Conservation (phyloP, 2,797 vertebrate genomes). For the Phataginus tetradactyla region DNA sequence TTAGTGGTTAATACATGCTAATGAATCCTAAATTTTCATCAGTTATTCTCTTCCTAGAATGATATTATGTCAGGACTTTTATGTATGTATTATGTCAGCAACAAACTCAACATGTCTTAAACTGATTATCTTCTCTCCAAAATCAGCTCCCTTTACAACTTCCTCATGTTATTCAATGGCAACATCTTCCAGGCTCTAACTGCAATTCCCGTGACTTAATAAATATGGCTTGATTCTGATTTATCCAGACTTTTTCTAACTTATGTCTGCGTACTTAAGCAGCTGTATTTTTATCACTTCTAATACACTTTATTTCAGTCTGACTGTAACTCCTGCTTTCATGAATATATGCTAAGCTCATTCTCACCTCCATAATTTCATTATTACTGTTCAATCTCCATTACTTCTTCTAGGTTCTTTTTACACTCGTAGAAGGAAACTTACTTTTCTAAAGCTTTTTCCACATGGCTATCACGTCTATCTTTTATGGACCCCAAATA, state of each 20-base stretch:
- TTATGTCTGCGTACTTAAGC: not conserved
- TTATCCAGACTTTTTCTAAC: not conserved
- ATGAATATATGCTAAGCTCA: not conserved
- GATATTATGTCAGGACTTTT: not conserved
- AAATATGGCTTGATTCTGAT: not conserved
- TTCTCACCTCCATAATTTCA: not conserved
- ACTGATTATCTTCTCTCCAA: not conserved
- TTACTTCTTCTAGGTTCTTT: not conserved
- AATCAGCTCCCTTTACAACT: not conserved
- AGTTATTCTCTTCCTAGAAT: not conserved
- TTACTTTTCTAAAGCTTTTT: not conserved
- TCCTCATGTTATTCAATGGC: not conserved
- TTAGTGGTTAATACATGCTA: not conserved
- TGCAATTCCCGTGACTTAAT: not conserved
- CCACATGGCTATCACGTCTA: not conserved
- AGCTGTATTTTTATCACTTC: not conserved
- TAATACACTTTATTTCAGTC: not conserved
- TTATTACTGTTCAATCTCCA: not conserved
- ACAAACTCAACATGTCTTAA: slow-evolving; percentile 6
- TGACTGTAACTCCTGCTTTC: not conserved
- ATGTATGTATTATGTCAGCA: not conserved
- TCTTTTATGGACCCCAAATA: not conserved
- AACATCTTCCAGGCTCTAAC: not conserved
- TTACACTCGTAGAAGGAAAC: not conserved
- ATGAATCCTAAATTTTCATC: not conserved